These are phyloP conservation scores for Lethrus apterus DNA, from an alignment of 1,140 invertebrate species.

Conservation along the genomic window DNA sequence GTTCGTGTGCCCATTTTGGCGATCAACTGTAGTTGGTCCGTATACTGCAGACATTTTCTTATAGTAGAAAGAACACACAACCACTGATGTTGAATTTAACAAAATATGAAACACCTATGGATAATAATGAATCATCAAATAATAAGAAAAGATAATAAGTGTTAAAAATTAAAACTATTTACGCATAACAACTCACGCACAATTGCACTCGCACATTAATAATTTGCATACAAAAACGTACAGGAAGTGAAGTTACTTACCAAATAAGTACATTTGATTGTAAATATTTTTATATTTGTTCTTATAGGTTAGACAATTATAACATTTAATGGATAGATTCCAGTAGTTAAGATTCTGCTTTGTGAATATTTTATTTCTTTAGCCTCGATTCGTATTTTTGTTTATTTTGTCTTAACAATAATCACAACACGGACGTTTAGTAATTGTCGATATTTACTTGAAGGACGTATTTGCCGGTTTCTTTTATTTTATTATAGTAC, in stretches of 20 bases:
- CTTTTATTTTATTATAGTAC: too few species aligned
- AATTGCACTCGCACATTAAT: not conserved
- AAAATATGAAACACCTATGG: slow-evolving; percentile 28
- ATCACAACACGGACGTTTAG: not conserved
- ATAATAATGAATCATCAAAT: slow-evolving; percentile 4
- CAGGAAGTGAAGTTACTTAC: slow-evolving; percentile 22
- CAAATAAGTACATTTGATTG: slow-evolving; percentile 19
- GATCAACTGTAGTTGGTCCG: slow-evolving; percentile 11
- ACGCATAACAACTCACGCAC: too few species aligned
- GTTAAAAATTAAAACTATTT: slow-evolving; percentile 2
- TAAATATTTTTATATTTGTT: too few species aligned
- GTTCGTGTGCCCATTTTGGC: slow-evolving; percentile 7
- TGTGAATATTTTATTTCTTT: too few species aligned
- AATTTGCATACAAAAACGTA: not conserved
- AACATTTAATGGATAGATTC: too few species aligned
- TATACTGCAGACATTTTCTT: slow-evolving; percentile 11
- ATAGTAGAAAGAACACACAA: not conserved
- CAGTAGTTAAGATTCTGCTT: too few species aligned
- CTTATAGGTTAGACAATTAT: too few species aligned
- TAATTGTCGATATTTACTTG: not conserved
- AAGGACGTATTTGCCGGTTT: too few species aligned
- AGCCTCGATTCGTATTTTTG: too few species aligned
- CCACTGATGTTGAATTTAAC: not conserved
- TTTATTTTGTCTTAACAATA: too few species aligned
- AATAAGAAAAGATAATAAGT: not conserved